Evolutionary conservation across 2,797 vertebrate genomes (phyloP), one percentile per base, ranked within the genome.

Genomic region (Argyrosomus regius): DNA sequence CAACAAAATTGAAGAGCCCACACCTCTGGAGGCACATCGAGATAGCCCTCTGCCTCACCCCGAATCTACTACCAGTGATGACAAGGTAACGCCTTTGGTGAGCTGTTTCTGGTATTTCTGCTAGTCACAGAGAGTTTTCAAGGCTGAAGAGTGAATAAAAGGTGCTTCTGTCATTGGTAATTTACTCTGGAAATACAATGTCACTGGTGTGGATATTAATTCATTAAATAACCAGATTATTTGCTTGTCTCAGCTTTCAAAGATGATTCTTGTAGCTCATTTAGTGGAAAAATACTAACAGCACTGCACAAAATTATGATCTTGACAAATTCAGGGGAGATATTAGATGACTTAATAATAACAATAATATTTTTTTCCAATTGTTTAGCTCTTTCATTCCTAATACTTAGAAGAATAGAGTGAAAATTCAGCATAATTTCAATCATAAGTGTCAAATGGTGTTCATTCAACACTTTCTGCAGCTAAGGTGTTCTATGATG

Each of bases 31-130:
- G 86, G 96, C 96, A 65, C 97, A 99, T 87, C 96, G 98, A 84
- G 96, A 97, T 80, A 99, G 98, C 85, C 98, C 98, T 84, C 96
- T 99, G 94, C 98, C 98, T 94, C 97, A 98, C 87, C 98, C 98
- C 1, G 98, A 99, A 85, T 99, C 98, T 58, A 99, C 98, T 46
- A 99, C 98, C 79, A 97, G 88, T 92, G 98, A 99, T 67, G 98
- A 99, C 90, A 99, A 99, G 98, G 98, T 99, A 92, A 81, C 69
- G 16, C 31, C 22, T 56, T 41, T 41, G 41, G 49, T 56, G 0
- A 54, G 13, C n/a, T 54, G 6, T 24, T n/a, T 69, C 4, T 56
- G 8, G 13, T 58, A n/a, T 45, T 54, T 73, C 41, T 72, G 28
- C 52, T 39, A 14, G 52, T 76, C 35, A 54, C 35, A 46, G 4